Conservation (phyloP, 2,888 invertebrate genomes). For the Arge pagana region DNA sequence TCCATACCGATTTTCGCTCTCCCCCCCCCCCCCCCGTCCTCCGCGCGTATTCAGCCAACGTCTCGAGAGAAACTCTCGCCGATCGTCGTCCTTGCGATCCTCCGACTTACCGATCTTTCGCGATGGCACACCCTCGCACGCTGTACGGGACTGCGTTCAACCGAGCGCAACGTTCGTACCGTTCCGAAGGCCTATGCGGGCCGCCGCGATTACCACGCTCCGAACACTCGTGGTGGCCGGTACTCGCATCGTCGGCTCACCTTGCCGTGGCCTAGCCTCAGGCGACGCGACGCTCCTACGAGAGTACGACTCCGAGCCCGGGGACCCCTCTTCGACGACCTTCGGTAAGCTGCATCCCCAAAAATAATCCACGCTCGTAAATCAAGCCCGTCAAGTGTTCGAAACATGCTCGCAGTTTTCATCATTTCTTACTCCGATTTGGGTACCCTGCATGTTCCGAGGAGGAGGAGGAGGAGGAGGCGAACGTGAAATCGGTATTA, state of each 20-base stretch:
- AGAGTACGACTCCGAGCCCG: slow-evolving; percentile 22
- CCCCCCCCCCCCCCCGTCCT: background rate
- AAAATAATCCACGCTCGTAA: too few relatives aligned
- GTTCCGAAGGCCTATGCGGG: slow-evolving; percentile 12
- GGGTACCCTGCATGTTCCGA: too few relatives aligned
- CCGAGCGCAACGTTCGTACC: slow-evolving; percentile 11
- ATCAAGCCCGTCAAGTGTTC: too few relatives aligned
- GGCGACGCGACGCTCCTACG: slow-evolving; percentile 43
- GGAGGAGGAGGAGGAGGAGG: too few relatives aligned
- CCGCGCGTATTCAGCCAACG: too few relatives aligned
- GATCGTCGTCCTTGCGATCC: background rate
- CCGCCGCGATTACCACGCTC: slow-evolving; percentile 12
- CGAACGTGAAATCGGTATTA: too few relatives aligned
- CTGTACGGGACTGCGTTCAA: background rate
- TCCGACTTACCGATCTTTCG: background rate
- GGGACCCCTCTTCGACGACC: too few relatives aligned
- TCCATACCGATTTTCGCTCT: background rate
- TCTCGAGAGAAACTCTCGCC: too few relatives aligned
- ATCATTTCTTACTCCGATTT: too few relatives aligned
- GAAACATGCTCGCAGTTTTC: too few relatives aligned
- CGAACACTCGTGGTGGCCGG: slow-evolving; percentile 36
- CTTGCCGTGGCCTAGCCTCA: slow-evolving; percentile 56
- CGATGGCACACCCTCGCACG: background rate
- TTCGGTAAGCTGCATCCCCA: too few relatives aligned
- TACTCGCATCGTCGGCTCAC: slow-evolving; percentile 45